Evolutionary conservation across 2,797 vertebrate species (phyloP).

Genomic region (Rhinophrynus dorsalis): DNA sequence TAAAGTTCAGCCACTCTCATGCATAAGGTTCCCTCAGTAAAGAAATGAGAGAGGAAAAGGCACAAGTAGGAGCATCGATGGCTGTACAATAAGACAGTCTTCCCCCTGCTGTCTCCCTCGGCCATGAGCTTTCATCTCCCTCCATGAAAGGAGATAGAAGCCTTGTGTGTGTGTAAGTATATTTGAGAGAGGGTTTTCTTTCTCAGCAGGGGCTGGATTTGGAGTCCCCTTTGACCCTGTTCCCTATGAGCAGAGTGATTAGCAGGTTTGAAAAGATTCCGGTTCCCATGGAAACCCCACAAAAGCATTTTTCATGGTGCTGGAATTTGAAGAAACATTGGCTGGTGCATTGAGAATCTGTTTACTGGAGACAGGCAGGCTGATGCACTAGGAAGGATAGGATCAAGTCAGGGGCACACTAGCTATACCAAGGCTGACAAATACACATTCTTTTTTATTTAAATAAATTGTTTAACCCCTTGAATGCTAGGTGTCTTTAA

Average conservation of each 20-base stretch:
- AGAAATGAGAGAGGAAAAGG: not conserved
- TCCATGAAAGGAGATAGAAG: not conserved
- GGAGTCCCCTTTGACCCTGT: slow-evolving; percentile 15
- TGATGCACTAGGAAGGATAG: too few species aligned
- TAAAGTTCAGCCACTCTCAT: not conserved
- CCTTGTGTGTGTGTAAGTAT: not conserved
- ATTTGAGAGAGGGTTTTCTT: not conserved
- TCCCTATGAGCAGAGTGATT: slow-evolving; percentile 22
- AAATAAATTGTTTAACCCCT: too few species aligned
- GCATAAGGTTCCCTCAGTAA: not conserved
- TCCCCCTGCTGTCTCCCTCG: not conserved
- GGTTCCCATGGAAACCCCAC: slow-evolving; percentile 40
- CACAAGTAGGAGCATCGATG: not conserved
- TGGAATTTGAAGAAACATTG: slow-evolving; percentile 19
- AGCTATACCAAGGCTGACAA: too few species aligned
- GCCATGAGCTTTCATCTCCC: not conserved
- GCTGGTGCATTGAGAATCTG: not conserved
- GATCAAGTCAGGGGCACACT: too few species aligned
- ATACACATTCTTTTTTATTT: too few species aligned
- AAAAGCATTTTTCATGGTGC: slow-evolving; percentile 38
- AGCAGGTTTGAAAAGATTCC: slow-evolving; percentile 17
- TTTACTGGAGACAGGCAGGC: not conserved
- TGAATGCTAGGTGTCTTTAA: too few species aligned
- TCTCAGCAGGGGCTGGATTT: slow-evolving; percentile 19
- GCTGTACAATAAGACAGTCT: not conserved